Evolutionary conservation across 2,797 vertebrate species (phyloP).

Genomic region (Eulemur rubriventer): DNA sequence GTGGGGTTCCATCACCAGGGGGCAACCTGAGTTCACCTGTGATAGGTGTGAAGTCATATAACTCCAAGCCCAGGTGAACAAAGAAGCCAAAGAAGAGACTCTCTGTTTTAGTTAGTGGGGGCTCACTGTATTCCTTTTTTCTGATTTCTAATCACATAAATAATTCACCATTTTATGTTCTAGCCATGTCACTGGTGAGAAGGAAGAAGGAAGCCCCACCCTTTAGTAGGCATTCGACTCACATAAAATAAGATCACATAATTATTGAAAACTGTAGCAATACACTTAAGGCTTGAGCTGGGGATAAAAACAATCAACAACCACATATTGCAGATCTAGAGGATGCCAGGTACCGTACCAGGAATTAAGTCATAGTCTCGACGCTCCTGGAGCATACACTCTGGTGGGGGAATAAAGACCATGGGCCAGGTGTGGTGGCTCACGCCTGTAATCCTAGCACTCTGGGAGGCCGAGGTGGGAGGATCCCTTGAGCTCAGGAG

Average conservation of each 20-base stretch:
- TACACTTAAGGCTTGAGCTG: background rate
- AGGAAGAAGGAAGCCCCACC: background rate
- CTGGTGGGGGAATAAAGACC: background rate
- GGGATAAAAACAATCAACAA: background rate
- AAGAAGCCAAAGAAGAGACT: background rate
- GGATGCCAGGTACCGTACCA: background rate
- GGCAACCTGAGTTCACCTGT: background rate
- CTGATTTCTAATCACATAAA: background rate
- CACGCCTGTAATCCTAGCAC: no score
- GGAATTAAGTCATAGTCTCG: background rate
- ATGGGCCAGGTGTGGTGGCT: no score
- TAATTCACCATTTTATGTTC: background rate
- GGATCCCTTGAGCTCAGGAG: no score
- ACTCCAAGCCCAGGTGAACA: background rate
- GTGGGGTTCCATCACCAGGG: background rate
- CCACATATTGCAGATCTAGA: background rate
- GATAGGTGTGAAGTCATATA: background rate
- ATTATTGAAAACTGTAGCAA: background rate
- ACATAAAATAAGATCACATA: background rate
- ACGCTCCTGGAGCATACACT: background rate
- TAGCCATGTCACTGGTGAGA: background rate
- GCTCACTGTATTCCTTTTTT: background rate
- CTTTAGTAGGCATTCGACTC: background rate
- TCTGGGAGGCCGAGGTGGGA: no score
- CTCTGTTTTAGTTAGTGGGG: background rate